phyloP scores from a whole-genome alignment of 1,140 invertebrate species.

The Drosophila azteca region DNA sequence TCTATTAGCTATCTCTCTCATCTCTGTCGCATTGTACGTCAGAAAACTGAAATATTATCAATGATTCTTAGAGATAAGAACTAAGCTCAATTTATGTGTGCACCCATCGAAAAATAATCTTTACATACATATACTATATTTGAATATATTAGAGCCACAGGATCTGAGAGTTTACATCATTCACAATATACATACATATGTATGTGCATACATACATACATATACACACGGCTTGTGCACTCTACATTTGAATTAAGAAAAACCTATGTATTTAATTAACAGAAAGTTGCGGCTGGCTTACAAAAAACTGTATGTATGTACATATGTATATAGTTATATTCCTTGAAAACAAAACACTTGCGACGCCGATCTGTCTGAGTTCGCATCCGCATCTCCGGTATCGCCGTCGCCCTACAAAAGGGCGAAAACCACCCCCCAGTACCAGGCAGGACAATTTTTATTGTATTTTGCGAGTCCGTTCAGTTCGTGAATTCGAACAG shows the following conservation, averaged over 20 bases:
- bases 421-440: constrained; percentile 59
- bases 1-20: background rate
- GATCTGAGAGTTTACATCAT: too few relatives aligned
- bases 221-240: too few relatives aligned
- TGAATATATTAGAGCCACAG: too few relatives aligned
- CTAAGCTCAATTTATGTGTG: background rate
- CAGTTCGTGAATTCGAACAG: constrained; percentile 65
- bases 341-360: constrained; percentile 54
- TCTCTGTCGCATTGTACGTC: constrained; percentile 15
- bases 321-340: too few relatives aligned
- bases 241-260: too few relatives aligned
- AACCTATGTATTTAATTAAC: too few relatives aligned
- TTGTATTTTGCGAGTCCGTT: constrained; percentile 36
- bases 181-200: too few relatives aligned
- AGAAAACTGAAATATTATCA: constrained; percentile 32
- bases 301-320: too few relatives aligned
- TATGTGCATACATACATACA: too few relatives aligned
- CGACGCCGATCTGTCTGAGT: constrained; percentile 69
- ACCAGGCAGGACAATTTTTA: constrained; percentile 37
- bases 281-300: background rate
- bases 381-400: constrained; percentile 27
- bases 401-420: constrained; percentile 4
- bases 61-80: background rate
- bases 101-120: constrained; percentile 1
- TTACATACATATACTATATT: too few relatives aligned